Evolutionary conservation across 2,113 vertebrate genomes (phyloP), one percentile per base, ranked within the genome.

Genomic region (Sprattus sprattus): DNA sequence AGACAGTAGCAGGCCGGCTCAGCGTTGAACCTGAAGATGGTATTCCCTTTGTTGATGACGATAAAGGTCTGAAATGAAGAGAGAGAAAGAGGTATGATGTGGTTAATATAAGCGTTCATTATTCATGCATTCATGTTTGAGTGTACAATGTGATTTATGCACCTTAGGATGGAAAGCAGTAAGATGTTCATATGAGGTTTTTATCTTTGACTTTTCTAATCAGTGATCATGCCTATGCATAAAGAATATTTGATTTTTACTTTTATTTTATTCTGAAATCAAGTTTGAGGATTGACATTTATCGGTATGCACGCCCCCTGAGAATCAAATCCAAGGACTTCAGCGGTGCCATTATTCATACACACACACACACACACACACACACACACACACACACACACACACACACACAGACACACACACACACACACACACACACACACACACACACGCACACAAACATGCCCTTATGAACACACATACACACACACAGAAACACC

Each of bases 21-120:
- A 0, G 97, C 95, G 0, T 96, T 97, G 92, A 99, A 99, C 82
- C 98, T 95, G 93, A 95, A 97, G 92, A 99, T 97, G 83, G 95
- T 64, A 86, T 98, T 99, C 85, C 97, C 96, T 93, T 97, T 98
- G 92, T 95, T 96, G 88, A 99, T 92, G 85, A 99, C 95, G 10
- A 99, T 97, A 94, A 98, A 99, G 0, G 97, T 99, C 98, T 99
- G 95, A 54, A 91, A 88, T 67, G 87, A 75, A 88, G 89, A 83
- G 87, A 45, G 85, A 64, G 57, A 7, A 47, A 9, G 83, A 46
- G 32, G 54, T 52, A 8, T 20, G 49, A 32, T 60, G 16, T 46
- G 64, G 13, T 87, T 13, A 54, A 46, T 64, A 49, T 4, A 20
- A 60, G 54, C 54, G 7, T 60, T 60, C 6, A 5, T 22, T 6